phyloP scores from a whole-genome alignment of 2,888 invertebrate species.

The Mesorhabditis sp. region DNA sequence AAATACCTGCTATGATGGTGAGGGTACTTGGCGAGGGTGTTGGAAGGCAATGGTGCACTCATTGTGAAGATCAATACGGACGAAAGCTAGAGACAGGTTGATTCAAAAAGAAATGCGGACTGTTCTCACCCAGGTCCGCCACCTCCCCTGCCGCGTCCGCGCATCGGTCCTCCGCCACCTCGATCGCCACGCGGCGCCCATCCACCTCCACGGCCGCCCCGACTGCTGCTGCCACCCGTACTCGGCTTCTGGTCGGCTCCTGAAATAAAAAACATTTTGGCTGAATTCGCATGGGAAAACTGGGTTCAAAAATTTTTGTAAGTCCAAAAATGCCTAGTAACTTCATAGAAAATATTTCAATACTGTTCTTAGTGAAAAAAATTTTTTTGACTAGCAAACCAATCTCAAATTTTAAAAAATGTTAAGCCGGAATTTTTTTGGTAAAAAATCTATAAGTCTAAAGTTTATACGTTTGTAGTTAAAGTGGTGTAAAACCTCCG shows the following conservation, averaged over 20 bases:
- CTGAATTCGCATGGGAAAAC: background rate
- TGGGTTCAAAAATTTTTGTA: background rate
- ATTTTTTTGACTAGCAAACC: too few relatives aligned
- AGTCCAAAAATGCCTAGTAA: too few relatives aligned
- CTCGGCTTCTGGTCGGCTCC: background rate
- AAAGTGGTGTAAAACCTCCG: too few relatives aligned
- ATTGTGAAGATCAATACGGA: too few relatives aligned
- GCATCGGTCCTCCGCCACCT: slow-evolving; percentile 14
- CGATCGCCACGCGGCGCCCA: slow-evolving; percentile 24
- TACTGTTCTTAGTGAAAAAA: too few relatives aligned
- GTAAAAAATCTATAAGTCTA: background rate
- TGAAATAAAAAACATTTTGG: slow-evolving; percentile 1
- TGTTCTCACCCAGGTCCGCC: slow-evolving; percentile 9
- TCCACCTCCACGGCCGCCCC: slow-evolving; percentile 24
- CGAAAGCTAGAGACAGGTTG: too few relatives aligned
- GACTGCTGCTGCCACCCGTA: slow-evolving; percentile 10
- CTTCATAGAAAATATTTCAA: too few relatives aligned
- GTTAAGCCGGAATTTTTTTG: background rate
- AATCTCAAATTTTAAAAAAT: slow-evolving; percentile 1
- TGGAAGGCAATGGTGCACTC: too few relatives aligned
- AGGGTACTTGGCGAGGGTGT: too few relatives aligned
- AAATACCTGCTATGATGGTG: too few relatives aligned
- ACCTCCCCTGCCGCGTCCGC: slow-evolving; percentile 17
- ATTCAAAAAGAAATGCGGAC: too few relatives aligned
- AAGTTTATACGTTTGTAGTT: too few relatives aligned